These are phyloP conservation scores for Excalfactoria chinensis DNA, from an alignment of 2,113 vertebrate species.

Conservation along the genomic window DNA sequence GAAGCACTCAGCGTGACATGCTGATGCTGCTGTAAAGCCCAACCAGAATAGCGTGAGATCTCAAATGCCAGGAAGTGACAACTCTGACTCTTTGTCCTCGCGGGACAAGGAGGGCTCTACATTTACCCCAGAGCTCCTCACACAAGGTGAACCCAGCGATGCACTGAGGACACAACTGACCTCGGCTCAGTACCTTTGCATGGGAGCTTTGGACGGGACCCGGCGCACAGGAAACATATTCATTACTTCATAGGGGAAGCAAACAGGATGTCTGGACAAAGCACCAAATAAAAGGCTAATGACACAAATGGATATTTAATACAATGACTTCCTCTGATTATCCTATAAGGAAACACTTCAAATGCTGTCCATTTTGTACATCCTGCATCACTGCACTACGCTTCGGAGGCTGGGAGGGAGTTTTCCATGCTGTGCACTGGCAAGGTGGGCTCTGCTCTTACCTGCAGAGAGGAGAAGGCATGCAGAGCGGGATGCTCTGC, in stretches of 20 bases:
- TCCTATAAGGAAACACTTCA: slow-evolving; percentile 72
- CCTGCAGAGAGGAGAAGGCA: neutral
- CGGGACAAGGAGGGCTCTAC: neutral
- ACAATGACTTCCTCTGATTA: slow-evolving; percentile 73
- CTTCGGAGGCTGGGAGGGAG: neutral
- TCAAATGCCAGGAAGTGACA: neutral
- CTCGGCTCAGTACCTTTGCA: neutral
- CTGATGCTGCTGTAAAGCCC: neutral
- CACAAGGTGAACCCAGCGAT: neutral
- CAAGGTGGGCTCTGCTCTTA: neutral
- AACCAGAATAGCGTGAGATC: fast-evolving
- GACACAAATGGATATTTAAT: slow-evolving; percentile 74
- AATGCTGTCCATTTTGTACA: slow-evolving; percentile 49
- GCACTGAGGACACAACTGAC: fast-evolving
- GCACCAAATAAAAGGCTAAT: slow-evolving; percentile 69
- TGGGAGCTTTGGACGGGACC: neutral
- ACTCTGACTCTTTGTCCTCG: neutral
- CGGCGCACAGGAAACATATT: slow-evolving; percentile 1
- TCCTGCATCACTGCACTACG: neutral
- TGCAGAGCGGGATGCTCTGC: neutral
- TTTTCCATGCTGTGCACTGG: neutral
- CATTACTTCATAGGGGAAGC: slow-evolving; percentile 68
- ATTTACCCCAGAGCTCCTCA: neutral
- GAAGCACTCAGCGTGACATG: neutral
- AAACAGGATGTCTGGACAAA: slow-evolving; percentile 74